Percentiles rank a stretch among this genome's conserved stretches.
Conservation (phyloP, 1,140 invertebrate genomes). For the Nasonia vitripennis region DNA sequence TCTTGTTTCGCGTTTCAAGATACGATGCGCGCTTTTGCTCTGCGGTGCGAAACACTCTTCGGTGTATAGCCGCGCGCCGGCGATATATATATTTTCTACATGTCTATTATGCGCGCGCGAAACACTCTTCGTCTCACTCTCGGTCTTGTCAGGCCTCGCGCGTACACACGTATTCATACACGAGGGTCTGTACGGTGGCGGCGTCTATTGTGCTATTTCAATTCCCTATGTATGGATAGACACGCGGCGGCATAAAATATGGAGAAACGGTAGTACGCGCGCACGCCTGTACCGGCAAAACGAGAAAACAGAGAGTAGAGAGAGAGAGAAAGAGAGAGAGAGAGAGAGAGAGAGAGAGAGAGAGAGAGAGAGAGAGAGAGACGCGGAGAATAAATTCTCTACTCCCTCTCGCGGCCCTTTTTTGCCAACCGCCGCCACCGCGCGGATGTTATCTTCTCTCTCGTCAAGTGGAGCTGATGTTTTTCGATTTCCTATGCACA, state of each 20-base stretch:
- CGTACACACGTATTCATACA: neutral
- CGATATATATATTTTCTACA: constrained; percentile 23
- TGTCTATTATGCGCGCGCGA: constrained; percentile 31
- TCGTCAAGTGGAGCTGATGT: neutral
- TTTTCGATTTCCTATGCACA: constrained; percentile 22
- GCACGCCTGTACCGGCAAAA: neutral
- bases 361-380: too few species aligned
- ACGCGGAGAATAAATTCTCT: constrained; percentile 36
- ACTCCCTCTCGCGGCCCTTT: constrained; percentile 28
- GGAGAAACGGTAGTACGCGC: constrained; percentile 29
- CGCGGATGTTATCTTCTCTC: neutral
- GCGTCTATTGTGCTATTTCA: constrained; percentile 47
- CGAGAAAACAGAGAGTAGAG: neutral
- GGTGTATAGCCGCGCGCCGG: neutral
- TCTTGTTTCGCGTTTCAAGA: neutral
- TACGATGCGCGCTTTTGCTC: too few species aligned
- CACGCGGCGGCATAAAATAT: constrained; percentile 43
- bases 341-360: too few species aligned
- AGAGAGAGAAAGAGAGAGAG: too few species aligned
- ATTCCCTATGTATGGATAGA: constrained; percentile 43
- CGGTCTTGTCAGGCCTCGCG: neutral
- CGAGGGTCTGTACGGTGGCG: neutral
- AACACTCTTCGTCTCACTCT: constrained; percentile 19
- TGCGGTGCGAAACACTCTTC: too few species aligned
- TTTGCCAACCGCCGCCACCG: neutral